Evolutionary conservation across 2,797 vertebrate genomes (phyloP).

Genomic region (Enteromius afrohamiltoni): DNA sequence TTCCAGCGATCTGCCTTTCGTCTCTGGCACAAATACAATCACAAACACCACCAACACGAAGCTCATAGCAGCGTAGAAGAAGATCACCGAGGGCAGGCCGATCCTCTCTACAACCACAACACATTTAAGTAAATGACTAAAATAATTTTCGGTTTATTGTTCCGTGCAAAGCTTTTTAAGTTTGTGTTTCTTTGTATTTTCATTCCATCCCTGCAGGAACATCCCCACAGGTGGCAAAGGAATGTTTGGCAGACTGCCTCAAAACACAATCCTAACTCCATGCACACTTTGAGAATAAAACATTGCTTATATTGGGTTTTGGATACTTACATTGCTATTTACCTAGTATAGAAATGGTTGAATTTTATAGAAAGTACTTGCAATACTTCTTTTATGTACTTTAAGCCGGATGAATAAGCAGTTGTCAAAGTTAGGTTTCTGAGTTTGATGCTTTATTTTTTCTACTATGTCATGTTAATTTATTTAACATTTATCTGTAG

Average conservation of each 20-base stretch:
- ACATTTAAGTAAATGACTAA: constrained; percentile 28
- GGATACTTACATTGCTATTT: not conserved
- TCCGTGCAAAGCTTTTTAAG: not conserved
- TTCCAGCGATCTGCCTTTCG: constrained; percentile 90
- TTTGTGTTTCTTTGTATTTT: constrained; percentile 22
- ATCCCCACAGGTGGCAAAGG: constrained; percentile 22
- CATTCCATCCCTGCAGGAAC: constrained; percentile 20
- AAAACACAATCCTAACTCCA: constrained; percentile 12
- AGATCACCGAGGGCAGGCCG: constrained; percentile 89
- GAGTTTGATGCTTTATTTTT: not conserved
- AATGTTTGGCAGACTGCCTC: constrained; percentile 10
- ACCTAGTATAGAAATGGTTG: not conserved
- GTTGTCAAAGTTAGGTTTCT: not conserved
- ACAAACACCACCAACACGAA: constrained; percentile 87
- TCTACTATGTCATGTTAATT: not conserved
- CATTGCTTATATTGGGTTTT: not conserved
- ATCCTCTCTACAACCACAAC: constrained; percentile 79
- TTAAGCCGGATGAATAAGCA: not conserved
- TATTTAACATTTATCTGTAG: not conserved
- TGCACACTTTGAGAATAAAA: not conserved
- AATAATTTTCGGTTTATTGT: not conserved
- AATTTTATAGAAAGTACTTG: not conserved
- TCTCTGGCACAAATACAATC: constrained; percentile 89
- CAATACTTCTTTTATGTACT: not conserved
- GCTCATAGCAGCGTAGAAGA: constrained; percentile 89